phyloP scores from a whole-genome alignment of 1,140 invertebrate genomes.

The Cecropterus lyciades region DNA sequence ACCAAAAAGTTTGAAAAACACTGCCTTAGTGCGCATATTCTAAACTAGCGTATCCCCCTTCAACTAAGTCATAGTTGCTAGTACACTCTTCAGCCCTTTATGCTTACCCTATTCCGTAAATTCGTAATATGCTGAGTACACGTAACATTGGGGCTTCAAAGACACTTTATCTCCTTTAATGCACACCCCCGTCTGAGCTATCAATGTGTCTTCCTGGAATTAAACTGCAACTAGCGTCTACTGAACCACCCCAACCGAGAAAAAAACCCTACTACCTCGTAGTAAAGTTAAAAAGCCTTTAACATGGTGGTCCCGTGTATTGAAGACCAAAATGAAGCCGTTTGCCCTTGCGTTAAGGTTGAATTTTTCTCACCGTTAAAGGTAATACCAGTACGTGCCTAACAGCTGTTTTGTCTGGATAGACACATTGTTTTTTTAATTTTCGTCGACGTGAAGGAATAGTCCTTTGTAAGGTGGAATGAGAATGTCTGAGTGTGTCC shows the following conservation, averaged over 20 bases:
- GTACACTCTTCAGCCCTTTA: conserved; percentile 26
- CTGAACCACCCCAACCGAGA: conserved; percentile 8
- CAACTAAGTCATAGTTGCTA: conserved; percentile 11
- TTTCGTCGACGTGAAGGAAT: conserved; percentile 45
- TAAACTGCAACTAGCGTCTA: conserved; percentile 27
- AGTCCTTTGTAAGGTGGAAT: conserved; percentile 29
- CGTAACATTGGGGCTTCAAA: conserved; percentile 24
- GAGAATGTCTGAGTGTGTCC: conserved; percentile 34
- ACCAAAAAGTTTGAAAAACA: too few relatives aligned
- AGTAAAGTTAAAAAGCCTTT: conserved; percentile 37
- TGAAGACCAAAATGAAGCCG: conserved; percentile 1
- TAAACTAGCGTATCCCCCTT: conserved; percentile 1
- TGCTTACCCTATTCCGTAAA: conserved; percentile 28
- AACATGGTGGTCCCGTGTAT: background rate
- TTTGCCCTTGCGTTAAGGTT: conserved; percentile 35
- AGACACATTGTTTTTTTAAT: conserved; percentile 48
- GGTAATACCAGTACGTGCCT: conserved; percentile 37
- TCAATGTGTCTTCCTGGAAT: conserved; percentile 35
- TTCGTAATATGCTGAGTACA: conserved; percentile 35
- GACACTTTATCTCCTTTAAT: conserved; percentile 32
- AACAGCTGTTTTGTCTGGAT: conserved; percentile 52
- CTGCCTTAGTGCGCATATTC: too few relatives aligned
- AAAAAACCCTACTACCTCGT: conserved; percentile 14
- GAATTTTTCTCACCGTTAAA: conserved; percentile 16
- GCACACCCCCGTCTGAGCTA: conserved; percentile 27